These are phyloP conservation scores for Chloropsis cyanopogon DNA, from an alignment of 2,113 vertebrate genomes.

Conservation along the genomic window DNA sequence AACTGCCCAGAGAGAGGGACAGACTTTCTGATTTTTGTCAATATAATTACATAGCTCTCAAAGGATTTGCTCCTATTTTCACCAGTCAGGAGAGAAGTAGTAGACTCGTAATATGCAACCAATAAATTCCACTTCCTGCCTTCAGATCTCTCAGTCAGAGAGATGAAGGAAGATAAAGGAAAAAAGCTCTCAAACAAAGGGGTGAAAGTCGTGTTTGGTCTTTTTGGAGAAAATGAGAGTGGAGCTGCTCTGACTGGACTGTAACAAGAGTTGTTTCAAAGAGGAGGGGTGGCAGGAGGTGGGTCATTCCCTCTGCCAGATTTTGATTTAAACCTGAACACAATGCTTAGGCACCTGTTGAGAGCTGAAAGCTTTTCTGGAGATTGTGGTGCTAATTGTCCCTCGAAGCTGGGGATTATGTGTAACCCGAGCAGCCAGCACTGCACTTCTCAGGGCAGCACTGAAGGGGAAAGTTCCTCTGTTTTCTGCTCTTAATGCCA, in stretches of 20 bases:
- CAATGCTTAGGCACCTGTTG: constrained; percentile 50
- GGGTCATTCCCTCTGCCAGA: background rate
- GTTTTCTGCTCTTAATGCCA: background rate
- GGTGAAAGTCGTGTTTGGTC: background rate
- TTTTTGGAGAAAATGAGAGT: background rate
- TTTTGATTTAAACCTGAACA: constrained; percentile 25
- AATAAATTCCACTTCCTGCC: constrained; percentile 8
- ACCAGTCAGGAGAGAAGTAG: background rate
- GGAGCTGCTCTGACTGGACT: background rate
- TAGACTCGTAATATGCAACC: background rate
- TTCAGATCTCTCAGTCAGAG: background rate
- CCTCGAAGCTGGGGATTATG: constrained; percentile 51
- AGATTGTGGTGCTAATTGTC: constrained; percentile 46
- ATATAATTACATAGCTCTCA: background rate
- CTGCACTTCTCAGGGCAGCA: background rate
- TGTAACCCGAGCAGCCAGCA: constrained; percentile 40
- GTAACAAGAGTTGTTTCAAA: constrained; percentile 6
- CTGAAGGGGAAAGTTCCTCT: background rate
- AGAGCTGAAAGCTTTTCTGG: constrained; percentile 46
- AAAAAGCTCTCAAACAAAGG: background rate
- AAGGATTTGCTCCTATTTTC: background rate
- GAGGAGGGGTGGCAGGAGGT: background rate
- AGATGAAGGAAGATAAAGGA: background rate
- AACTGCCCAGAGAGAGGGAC: background rate
- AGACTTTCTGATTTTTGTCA: background rate